phyloP scores from a whole-genome alignment of 2,888 invertebrate genomes.

The Cheilosia grossa region DNA sequence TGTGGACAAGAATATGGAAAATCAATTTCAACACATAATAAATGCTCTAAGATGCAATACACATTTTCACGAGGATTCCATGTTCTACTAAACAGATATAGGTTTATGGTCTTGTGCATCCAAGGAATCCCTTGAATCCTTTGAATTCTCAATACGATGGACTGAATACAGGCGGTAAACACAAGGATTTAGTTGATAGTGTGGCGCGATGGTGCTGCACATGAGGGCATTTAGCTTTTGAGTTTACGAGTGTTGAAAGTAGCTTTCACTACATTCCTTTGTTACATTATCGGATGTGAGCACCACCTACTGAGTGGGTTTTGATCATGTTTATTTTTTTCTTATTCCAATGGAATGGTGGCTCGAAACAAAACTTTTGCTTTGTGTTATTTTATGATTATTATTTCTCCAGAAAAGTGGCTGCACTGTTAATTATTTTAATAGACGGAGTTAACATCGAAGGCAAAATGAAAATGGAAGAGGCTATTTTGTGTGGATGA shows the following conservation, averaged over 20 bases:
- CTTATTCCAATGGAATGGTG: no score
- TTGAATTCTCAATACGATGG: neutral
- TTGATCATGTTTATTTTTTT: no score
- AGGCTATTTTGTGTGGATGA: no score
- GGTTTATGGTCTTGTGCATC: neutral
- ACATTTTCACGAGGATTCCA: neutral
- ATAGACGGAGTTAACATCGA: no score
- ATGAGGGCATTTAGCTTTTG: neutral
- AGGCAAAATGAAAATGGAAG: no score
- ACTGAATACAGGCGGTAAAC: neutral
- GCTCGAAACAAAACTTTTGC: no score
- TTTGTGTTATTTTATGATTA: no score
- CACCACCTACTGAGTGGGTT: no score
- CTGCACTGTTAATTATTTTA: no score
- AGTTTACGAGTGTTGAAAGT: neutral
- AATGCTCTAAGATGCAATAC: slow-evolving; percentile 9
- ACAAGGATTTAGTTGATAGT: neutral
- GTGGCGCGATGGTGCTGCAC: neutral
- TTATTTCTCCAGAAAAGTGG: no score
- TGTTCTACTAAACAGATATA: neutral
- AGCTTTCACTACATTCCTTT: neutral
- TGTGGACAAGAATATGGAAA: slow-evolving; percentile 10
- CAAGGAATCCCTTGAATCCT: neutral
- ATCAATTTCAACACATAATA: slow-evolving; percentile 14
- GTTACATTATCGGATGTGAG: no score